phyloP scores from a whole-genome alignment of 2,797 vertebrate genomes.

The Alcedo atthis region DNA sequence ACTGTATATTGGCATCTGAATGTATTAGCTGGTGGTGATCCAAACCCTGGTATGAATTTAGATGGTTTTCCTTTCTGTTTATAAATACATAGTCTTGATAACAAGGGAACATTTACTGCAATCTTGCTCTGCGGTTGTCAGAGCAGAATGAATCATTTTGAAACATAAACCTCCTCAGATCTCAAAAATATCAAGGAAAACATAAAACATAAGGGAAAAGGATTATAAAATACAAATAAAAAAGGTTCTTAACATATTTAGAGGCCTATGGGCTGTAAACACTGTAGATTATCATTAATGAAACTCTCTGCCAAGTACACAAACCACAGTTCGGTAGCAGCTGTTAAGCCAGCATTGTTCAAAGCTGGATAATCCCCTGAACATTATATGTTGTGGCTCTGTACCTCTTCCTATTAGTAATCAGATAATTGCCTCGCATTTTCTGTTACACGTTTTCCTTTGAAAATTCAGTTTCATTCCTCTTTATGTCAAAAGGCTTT shows the following conservation, averaged over 20 bases:
- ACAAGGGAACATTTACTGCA: slow-evolving; percentile 74
- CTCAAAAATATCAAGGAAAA: slow-evolving; percentile 74
- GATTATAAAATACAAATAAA: slow-evolving; percentile 72
- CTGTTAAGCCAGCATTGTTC: slow-evolving; percentile 65
- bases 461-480: slow-evolving; percentile 36
- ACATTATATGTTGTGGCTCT: slow-evolving; percentile 34
- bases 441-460: slow-evolving; percentile 26
- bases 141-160: slow-evolving; percentile 75
- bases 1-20: slow-evolving; percentile 65
- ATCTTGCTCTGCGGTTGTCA: slow-evolving; percentile 68
- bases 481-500: slow-evolving; percentile 42
- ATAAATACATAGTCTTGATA: slow-evolving; percentile 66
- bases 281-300: slow-evolving; percentile 61
- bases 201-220: slow-evolving; percentile 64
- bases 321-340: slow-evolving; percentile 39
- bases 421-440: slow-evolving; percentile 37
- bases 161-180: slow-evolving; percentile 75
- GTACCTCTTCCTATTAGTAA: slow-evolving; percentile 59
- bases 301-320: slow-evolving; percentile 56
- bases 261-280: slow-evolving; percentile 67
- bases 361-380: slow-evolving; percentile 61
- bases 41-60: slow-evolving; percentile 68
- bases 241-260: slow-evolving; percentile 65
- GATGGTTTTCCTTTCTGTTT: slow-evolving; percentile 70
- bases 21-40: slow-evolving; percentile 70